Evolutionary conservation across 92 coral and sea anemone genomes (phyloP), one percentile per base, ranked within the genome.

Genomic region (Epizoanthus illoricatus): DNA sequence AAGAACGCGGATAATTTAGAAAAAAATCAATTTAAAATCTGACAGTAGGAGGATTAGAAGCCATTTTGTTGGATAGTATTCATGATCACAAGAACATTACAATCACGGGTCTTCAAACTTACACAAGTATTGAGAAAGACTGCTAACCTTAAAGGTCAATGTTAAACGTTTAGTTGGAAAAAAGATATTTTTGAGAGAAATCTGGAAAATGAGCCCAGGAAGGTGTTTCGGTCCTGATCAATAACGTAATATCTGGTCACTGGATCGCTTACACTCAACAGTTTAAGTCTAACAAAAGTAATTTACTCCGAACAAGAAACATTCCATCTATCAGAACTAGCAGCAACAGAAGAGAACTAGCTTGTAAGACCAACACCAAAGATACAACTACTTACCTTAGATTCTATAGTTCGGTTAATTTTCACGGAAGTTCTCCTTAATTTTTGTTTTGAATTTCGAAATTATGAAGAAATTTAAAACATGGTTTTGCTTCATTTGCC

Each of bases 401-500:
- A 62, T 68, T 45, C 57, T 4, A 42, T 20, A 33, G 59, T 62
- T 78, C 70, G 41, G 39, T 63, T 63, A 43, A 45, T 62, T 63
- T 78, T 78, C 47, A 42, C 78, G 45, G 58, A 11, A 76, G 61
- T 55, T 65, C 55, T 61, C 57, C 70, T 28, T 64, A 54, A 33
- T 43, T 36, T 55, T 74, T 52, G 65, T 74, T 60, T 69, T 57
- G 43, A 65, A 66, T 45, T 69, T 85, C 67, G 41, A 69, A 65
- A 69, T 75, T 87, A 64, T 72, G 52, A 40, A 58, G 73, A 71
- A 64, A 78, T 78, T 78, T 63, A 78, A 78, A 78, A 78, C 82
- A 78, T 78, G 40, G 59, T 78, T 41, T 78, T 62, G 45, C 68
- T 78, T 21, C 67, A 52, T 78, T 78, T 63, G 60, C 43, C 55